A percentile compares a stretch with the other conserved stretches of the same genome.
phyloP scores from a whole-genome alignment of 2,797 vertebrate genomes.

The Takifugu rubripes region DNA sequence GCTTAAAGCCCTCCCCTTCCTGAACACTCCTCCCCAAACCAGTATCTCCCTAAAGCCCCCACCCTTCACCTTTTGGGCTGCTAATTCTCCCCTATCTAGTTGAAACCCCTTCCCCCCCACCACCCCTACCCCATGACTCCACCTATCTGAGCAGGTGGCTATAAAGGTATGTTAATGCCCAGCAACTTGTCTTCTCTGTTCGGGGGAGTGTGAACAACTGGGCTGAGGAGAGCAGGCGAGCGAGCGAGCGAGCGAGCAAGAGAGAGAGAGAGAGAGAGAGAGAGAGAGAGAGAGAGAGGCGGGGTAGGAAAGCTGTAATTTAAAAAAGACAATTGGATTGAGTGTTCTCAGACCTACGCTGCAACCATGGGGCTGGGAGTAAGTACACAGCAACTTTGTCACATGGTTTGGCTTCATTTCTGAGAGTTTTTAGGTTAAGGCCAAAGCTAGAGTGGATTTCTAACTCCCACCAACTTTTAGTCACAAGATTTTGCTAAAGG shows the following conservation, averaged over 20 bases:
- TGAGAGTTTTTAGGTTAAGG: constrained; percentile 18
- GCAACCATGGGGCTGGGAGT: constrained; percentile 80
- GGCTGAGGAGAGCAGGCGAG: constrained; percentile 14
- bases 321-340: constrained; percentile 63
- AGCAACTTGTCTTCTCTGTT: constrained; percentile 58
- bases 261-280: constrained; percentile 29
- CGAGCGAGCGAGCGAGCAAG: constrained; percentile 30
- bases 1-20: constrained; percentile 23
- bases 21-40: constrained; percentile 1
- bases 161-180: constrained; percentile 66
- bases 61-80: background rate
- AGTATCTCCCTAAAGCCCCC: background rate
- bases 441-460: constrained; percentile 3
- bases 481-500: constrained; percentile 23
- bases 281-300: constrained; percentile 54
- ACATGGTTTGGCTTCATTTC: constrained; percentile 38
- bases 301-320: constrained; percentile 63
- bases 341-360: constrained; percentile 49
- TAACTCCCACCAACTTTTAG: constrained; percentile 16
- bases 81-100: no score
- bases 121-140: constrained; percentile 30
- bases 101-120: constrained; percentile 36
- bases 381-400: constrained; percentile 60
- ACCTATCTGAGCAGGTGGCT: constrained; percentile 61
- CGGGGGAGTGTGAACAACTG: constrained; percentile 44